phyloP scores from a whole-genome alignment of 1,140 invertebrate genomes.

The Theocolax elegans region DNA sequence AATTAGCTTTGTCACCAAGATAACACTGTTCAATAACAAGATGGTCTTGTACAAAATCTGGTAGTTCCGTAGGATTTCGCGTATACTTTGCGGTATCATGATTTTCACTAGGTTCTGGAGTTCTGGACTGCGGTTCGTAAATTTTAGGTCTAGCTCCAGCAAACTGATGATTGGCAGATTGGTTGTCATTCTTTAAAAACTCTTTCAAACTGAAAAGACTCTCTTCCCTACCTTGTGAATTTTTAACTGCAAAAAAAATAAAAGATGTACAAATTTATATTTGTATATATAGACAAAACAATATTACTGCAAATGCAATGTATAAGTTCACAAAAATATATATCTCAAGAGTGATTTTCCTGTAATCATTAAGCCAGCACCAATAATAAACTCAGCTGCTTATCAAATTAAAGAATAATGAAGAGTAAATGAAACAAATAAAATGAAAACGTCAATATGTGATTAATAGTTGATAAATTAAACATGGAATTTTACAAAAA shows the following conservation, averaged over 20 bases:
- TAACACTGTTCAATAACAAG: constrained; percentile 71
- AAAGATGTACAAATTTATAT: too few relatives aligned
- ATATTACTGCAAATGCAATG: too few relatives aligned
- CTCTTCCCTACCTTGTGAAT: constrained; percentile 71
- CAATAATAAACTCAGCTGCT: too few relatives aligned
- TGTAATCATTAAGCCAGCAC: too few relatives aligned
- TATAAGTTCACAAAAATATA: too few relatives aligned
- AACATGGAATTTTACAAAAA: too few relatives aligned
- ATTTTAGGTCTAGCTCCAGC: constrained; percentile 71
- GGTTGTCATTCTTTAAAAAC: constrained; percentile 72
- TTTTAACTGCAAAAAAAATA: constrained; percentile 19
- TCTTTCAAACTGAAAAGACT: constrained; percentile 86
- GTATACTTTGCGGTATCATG: constrained; percentile 54
- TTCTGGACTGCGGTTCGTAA: constrained; percentile 57
- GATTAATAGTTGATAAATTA: too few relatives aligned
- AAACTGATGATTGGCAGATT: constrained; percentile 64
- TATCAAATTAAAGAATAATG: too few relatives aligned
- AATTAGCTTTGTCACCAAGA: constrained; percentile 54
- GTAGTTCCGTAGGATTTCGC: constrained; percentile 67
- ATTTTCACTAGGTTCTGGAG: constrained; percentile 41
- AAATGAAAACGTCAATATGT: too few relatives aligned
- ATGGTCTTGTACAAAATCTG: constrained; percentile 74
- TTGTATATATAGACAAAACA: too few relatives aligned
- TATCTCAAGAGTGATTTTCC: too few relatives aligned
- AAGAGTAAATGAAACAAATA: too few relatives aligned